Evolutionary conservation across 2,113 vertebrate genomes (phyloP), one percentile per base, ranked within the genome.

Genomic region (Xenopus borealis): DNA sequence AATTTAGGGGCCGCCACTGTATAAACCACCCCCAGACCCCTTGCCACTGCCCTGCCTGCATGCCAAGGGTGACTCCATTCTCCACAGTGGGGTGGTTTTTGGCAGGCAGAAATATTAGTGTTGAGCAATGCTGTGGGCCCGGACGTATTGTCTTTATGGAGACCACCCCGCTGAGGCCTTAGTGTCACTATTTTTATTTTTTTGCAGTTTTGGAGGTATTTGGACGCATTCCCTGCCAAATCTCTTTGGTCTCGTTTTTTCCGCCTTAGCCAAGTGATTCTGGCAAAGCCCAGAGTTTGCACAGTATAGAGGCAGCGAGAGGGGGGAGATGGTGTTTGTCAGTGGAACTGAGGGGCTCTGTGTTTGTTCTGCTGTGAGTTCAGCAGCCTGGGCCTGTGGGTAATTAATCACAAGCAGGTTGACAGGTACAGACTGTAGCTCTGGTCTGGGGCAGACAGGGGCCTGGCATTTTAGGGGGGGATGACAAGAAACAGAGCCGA

Each of bases 381-480:
- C 69, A 77, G 74, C 59, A n/a, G 67, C 20, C 66, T 63, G 58
- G 23, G 45, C 66, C 69, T 16, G 58, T 16, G 62, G 45, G 67
- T 77, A 23, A 77, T 77, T 77, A 77, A 77, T 77, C 74, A 70
- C 61, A 55, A 67, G 74, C 67, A 57, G 59, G 59, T 70, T 70
- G 74, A 77, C 74, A 64, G 74, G 64, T 52, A 68, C 65, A 75
- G 17, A 33, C 65, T 75, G 55, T 53, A 68, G 72, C 74, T 70
- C 74, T 55, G 66, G 66, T 69, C 66, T 69, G 30, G 61, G 66
- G 59, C 40, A 69, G 67, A 77, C 74, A 57, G 27, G 30, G 67
- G 62, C 23, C 74, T 77, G 74, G 74, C 74, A 77, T 55, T 46
- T 27, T 27, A 27, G 23, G 23, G 55, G 73, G 66, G 19, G 59